Base-by-base conservation (phyloP, 2,797 vertebrate genomes). In the Notoglanidium macrostoma region DNA sequence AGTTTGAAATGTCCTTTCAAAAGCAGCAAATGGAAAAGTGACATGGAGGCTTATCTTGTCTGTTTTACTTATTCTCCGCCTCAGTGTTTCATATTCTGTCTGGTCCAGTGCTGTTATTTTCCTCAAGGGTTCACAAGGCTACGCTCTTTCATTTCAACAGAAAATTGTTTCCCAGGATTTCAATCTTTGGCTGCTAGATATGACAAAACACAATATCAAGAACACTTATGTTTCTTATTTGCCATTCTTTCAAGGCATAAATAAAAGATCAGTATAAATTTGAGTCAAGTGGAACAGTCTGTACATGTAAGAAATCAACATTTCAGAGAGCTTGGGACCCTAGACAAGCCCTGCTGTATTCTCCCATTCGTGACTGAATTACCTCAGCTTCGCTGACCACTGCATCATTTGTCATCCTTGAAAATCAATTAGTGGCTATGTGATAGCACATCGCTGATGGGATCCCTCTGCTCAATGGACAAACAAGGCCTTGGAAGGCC, bases 141-240 rank as follows among this genome's bases (percentile, higher is more conserved):
- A 98, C 90, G 95, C 96, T 94, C 97, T 98, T 99, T 97, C 98
- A 99, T 99, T 99, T 99, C 97, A 97, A 96, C 96, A 98, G 98
- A 99, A 99, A 99, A 99, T 99, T 99, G 98, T 99, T 99, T 99
- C 97, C 96, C 96, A 95, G 97, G 97, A 98, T 99, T 99, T 99
- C 98, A 99, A 99, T 99, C 98, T 98, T 97, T 97, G 96, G 96
- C 96, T 95, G 96, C 96, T 94, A 96, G 96, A 97, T 97, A 98
- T 98, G 98, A 98, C 98, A 98, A 98, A 99, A 98, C 96, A 97
- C 96, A 97, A 96, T 98, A 99, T 99, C 97, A 98, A 96, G 97
- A 99, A 97, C 97, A 98, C 97, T 99, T 98, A 99, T 98, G 97
- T 96, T 97, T 99, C 96, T 99, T 98, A 99, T 99, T 97, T 98